These are phyloP conservation scores for Gallinago undulata DNA, from an alignment of 2,113 vertebrate species.

Conservation along the genomic window DNA sequence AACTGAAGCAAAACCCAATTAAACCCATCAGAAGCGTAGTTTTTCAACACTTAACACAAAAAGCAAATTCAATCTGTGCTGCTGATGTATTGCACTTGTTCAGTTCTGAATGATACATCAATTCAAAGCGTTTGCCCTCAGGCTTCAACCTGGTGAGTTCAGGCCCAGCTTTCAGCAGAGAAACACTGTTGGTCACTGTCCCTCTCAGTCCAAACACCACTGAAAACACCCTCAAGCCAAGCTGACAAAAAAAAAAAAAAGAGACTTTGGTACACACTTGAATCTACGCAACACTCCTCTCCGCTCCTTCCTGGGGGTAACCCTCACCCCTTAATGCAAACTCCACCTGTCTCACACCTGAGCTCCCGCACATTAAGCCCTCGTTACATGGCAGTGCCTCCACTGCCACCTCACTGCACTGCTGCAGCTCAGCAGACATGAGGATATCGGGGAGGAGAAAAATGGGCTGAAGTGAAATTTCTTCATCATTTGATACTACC, in stretches of 20 bases:
- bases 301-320: background rate
- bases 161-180: background rate
- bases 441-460: background rate
- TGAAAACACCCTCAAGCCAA: background rate
- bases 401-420: fast-evolving
- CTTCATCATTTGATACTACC: background rate
- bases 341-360: background rate
- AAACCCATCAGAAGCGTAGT: background rate
- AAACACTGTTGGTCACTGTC: too few species aligned
- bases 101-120: fast-evolving
- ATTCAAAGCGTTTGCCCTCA: background rate
- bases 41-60: background rate
- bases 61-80: background rate
- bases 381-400: background rate
- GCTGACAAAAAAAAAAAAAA: background rate
- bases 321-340: background rate
- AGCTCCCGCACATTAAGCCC: fast-evolving
- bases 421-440: background rate
- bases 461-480: background rate
- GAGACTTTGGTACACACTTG: background rate
- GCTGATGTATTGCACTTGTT: fast-evolving
- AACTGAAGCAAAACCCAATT: background rate
- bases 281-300: background rate
- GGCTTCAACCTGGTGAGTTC: too few species aligned
- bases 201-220: background rate